A percentile compares a stretch with the other conserved stretches of the same genome.
Conservation (phyloP, 2,113 vertebrate species). For the Scytalopus superciliaris region DNA sequence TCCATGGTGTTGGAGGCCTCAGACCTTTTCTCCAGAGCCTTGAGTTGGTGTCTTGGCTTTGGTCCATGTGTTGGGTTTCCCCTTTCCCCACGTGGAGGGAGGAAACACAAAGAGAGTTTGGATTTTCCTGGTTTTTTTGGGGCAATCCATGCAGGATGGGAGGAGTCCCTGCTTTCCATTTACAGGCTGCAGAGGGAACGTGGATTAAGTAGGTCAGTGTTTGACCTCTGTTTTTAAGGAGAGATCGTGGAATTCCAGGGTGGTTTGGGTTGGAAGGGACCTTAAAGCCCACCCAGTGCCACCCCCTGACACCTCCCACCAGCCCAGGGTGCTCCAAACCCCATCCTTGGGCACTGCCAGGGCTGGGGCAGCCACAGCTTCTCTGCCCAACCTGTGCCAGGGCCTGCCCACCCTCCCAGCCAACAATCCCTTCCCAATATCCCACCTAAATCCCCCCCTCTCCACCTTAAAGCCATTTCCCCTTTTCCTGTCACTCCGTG, state of each 20-base stretch:
- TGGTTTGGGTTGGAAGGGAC: background rate
- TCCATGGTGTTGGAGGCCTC: background rate
- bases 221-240: background rate
- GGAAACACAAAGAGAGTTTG: background rate
- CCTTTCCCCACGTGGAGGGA: no score
- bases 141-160: background rate
- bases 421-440: accelerated
- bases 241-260: background rate
- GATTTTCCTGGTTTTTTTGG: background rate
- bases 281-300: accelerated
- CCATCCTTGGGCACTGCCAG: background rate
- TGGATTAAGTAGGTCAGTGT: background rate
- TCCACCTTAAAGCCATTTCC: background rate
- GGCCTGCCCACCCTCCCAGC: background rate
- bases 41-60: accelerated
- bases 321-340: background rate
- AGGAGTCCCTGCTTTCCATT: background rate
- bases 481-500: background rate
- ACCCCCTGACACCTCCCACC: background rate
- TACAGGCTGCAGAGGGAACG: background rate
- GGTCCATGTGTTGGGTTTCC: accelerated
- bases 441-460: accelerated
- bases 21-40: background rate
- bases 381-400: background rate
- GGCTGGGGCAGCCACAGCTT: background rate